Evolutionary conservation across 2,797 vertebrate genomes (phyloP).

Genomic region (Parauchenoglanis punctatus): DNA sequence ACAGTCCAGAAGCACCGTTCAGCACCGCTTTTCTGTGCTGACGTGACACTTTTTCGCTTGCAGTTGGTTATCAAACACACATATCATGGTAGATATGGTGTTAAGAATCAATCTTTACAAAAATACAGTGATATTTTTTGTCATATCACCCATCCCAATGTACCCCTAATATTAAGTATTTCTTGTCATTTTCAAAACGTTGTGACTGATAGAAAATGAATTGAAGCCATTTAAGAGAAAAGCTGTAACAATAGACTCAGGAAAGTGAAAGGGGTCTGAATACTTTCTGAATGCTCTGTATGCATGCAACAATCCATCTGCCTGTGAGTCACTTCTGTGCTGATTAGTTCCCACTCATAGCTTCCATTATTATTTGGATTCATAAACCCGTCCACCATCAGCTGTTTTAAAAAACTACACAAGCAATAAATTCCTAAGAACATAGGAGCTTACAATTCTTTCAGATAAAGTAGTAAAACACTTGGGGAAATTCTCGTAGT

Average conservation of each 20-base stretch:
- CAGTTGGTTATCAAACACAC: background rate
- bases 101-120: background rate
- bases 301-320: background rate
- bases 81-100: background rate
- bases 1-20: too few relatives aligned
- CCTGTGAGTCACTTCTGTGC: background rate
- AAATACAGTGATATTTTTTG: background rate
- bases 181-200: background rate
- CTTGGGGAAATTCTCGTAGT: conserved; percentile 13
- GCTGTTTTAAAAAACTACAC: background rate
- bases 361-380: background rate
- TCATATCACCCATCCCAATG: background rate
- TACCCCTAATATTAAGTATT: background rate
- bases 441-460: background rate
- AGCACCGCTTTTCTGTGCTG: too few relatives aligned
- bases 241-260: background rate
- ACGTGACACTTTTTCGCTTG: background rate
- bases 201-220: background rate
- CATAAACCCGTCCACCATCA: conserved; percentile 9
- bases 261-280: background rate
- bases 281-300: background rate
- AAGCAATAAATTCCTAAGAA: background rate
- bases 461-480: background rate
- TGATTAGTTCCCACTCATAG: conserved; percentile 3
- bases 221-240: background rate